Conservation (phyloP, 2,113 vertebrate species). For the Mormyrus lacerda region DNA sequence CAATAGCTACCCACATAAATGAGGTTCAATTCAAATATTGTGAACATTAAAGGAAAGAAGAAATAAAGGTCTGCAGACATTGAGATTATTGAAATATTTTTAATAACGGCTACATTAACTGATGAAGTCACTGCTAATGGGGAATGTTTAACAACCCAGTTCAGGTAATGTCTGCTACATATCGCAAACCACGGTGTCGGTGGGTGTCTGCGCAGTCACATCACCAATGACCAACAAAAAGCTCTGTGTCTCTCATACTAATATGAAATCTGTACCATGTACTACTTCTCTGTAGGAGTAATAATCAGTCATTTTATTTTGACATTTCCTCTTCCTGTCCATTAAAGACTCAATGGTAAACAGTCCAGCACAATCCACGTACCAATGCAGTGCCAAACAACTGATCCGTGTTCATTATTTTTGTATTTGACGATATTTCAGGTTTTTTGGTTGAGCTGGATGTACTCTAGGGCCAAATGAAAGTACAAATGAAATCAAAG, state of each 20-base stretch:
- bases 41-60: neutral
- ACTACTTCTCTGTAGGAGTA: neutral
- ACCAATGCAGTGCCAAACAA: neutral
- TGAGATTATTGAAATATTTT: neutral
- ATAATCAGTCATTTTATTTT: neutral
- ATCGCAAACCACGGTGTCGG: neutral
- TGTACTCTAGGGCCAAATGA: neutral
- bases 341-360: neutral
- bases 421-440: neutral
- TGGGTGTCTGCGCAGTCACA: neutral
- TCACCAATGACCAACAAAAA: neutral
- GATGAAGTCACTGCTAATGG: neutral
- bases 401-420: neutral
- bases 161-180: neutral
- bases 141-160: conserved; percentile 14
- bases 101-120: conserved; percentile 16
- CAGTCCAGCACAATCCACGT: neutral
- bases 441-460: neutral
- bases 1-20: neutral
- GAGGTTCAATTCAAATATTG: neutral
- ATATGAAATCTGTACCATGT: neutral
- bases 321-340: neutral
- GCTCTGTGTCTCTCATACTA: neutral
- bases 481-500: neutral
- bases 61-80: neutral